A percentile compares a stretch with the other conserved stretches of the same genome.
phyloP scores from a whole-genome alignment of 2,797 vertebrate genomes.

The Cryptoblepharus egeriae region DNA sequence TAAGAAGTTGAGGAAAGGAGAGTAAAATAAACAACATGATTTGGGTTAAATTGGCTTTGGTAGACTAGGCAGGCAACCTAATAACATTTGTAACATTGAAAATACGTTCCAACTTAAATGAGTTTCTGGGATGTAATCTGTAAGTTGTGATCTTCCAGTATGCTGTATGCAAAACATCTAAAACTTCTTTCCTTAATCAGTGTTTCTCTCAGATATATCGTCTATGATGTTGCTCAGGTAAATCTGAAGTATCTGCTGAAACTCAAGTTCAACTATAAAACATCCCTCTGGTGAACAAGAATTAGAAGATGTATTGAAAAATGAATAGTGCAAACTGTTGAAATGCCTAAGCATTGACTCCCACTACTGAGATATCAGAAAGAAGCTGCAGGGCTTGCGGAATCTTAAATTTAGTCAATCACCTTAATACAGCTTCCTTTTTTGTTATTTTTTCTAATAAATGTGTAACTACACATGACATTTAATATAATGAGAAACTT shows the following conservation, averaged over 20 bases:
- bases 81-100: no score
- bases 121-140: no score
- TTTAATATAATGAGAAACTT: slow-evolving; percentile 43
- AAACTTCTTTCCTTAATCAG: slow-evolving; percentile 78
- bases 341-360: slow-evolving; percentile 37
- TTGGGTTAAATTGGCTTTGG: no score
- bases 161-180: not conserved
- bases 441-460: slow-evolving; percentile 54
- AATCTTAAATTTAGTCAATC: slow-evolving; percentile 57
- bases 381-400: slow-evolving; percentile 55
- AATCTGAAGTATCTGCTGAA: slow-evolving; percentile 98
- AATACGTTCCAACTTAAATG: no score
- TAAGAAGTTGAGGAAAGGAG: no score
- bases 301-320: slow-evolving; percentile 54
- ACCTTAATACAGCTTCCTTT: slow-evolving; percentile 55
- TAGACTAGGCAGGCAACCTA: no score
- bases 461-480: slow-evolving; percentile 49
- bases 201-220: slow-evolving; percentile 88
- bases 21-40: no score
- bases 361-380: slow-evolving; percentile 53
- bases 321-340: slow-evolving; percentile 49
- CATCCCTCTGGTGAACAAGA: slow-evolving; percentile 89
- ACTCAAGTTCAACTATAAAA: slow-evolving; percentile 96
- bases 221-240: slow-evolving; percentile 95
- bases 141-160: no score